Evolutionary conservation across 1,140 invertebrate species (phyloP), one percentile per base, ranked within the genome.

Genomic region (Littorina saxatilis): DNA sequence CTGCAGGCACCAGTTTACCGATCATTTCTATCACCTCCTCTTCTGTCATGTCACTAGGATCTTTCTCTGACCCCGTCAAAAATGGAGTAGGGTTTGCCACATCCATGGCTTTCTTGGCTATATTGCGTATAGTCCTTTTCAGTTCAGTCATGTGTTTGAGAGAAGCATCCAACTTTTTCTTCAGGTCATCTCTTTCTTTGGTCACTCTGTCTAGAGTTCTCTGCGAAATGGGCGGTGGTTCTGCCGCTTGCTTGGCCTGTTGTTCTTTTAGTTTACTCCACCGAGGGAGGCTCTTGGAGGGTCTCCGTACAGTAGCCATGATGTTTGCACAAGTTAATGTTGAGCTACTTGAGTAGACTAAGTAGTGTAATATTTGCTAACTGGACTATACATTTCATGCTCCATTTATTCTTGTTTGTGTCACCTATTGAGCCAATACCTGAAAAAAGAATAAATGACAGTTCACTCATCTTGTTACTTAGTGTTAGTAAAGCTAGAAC

Each of bases 121-220:
- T 58, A 52, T 52, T 61, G 20, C 82, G 43, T 5, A 87, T 39
- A 66, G 82, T 87, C 15, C 82, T 83, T 82, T 87, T 86, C 9
- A 89, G 50, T n/a, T 83, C n/a, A 27, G 81, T 75, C 76, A 87
- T 88, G 84, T 88, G 82, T 58, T 80, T 72, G 61, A 83, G 82
- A 13, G 88, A 75, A 66, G 37, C 55, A 61, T 86, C 84, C 32
- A 87, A 79, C 82, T 85, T 81, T 72, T 80, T 70, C 35, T 77
- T 84, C 20, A 90, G 82, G 23, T 87, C 82, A 52, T 82, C 61
- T 79, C 87, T 88, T 70, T 89, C 84, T 50, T 86, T 84, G 13
- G 81, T 81, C 27, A 90, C 63, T 55, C 87, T 84, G 23, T 86
- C 87, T 20, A 85, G 70, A 81, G 84, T 84, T 82, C 72, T 82